A percentile compares a stretch with the other conserved stretches of the same genome.
These are phyloP conservation scores for Apostichopus japonicus DNA, from an alignment of 35 echinoderm and acorn worm genomes.

Conservation along the genomic window DNA sequence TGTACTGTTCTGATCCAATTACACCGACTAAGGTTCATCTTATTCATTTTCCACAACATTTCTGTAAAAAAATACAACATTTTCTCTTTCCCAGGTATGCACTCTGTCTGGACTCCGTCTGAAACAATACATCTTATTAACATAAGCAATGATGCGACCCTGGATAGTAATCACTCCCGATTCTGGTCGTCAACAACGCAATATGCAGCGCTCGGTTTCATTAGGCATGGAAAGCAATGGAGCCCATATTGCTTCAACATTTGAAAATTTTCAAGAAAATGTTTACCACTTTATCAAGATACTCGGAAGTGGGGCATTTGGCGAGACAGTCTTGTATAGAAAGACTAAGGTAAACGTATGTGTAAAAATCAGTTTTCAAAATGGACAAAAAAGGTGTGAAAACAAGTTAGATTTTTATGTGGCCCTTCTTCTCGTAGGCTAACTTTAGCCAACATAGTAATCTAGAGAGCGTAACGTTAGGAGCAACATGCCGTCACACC, in stretches of 20 bases:
- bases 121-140: background rate
- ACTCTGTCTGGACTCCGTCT: background rate
- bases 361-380: background rate
- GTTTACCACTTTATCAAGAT: conserved; percentile 23
- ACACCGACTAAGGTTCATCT: no score
- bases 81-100: background rate
- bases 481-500: no score
- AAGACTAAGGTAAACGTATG: conserved; percentile 3
- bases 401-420: no score
- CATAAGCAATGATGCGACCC: conserved; percentile 21
- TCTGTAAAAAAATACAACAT: no score
- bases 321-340: conserved; percentile 27
- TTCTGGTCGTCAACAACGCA: conserved; percentile 28
- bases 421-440: no score
- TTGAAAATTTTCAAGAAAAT: conserved; percentile 14
- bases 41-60: no score
- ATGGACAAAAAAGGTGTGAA: no score
- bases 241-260: background rate
- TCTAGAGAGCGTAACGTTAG: no score
- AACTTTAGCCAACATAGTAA: no score
- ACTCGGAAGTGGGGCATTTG: conserved; percentile 43
- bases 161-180: conserved; percentile 1
- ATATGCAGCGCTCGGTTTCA: background rate
- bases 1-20: no score
- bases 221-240: conserved; percentile 43